phyloP scores from a whole-genome alignment of 2,113 vertebrate genomes.

The Trematocara macrostoma region DNA sequence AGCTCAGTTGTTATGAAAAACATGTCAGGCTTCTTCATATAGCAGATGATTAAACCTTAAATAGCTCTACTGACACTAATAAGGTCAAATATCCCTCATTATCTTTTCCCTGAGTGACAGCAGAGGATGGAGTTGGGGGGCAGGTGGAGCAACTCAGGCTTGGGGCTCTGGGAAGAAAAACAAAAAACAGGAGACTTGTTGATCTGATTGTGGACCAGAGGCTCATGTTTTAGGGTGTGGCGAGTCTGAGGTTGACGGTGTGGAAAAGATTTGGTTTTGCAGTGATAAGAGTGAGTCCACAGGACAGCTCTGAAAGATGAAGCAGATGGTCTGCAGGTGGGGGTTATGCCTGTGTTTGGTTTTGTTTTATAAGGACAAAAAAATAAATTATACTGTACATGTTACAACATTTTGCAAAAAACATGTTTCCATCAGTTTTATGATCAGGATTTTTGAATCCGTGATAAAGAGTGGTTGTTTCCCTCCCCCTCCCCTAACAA shows the following conservation, averaged over 20 bases:
- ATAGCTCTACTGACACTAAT: slow-evolving; percentile 69
- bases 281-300: not conserved
- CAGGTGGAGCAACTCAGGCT: not conserved
- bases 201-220: not conserved
- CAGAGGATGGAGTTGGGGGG: not conserved
- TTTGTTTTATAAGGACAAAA: not conserved
- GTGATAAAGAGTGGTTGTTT: not conserved
- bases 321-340: not conserved
- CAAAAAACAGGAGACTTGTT: not conserved
- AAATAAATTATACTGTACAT: not conserved
- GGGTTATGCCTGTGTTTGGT: not conserved
- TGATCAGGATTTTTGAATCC: not conserved
- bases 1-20: slow-evolving; percentile 42
- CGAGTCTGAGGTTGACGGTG: not conserved
- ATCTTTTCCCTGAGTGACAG: slow-evolving; percentile 62
- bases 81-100: slow-evolving; percentile 70
- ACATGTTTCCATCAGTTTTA: accelerated
- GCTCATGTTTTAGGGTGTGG: not conserved
- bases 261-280: slow-evolving; percentile 2
- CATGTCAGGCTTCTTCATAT: slow-evolving; percentile 48
- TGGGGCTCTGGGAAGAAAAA: not conserved
- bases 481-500: not conserved
- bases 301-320: not conserved
- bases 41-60: slow-evolving; percentile 59
- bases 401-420: not conserved